Conservation (phyloP, 2,797 vertebrate species). For the Coranthus polyacanthus region DNA sequence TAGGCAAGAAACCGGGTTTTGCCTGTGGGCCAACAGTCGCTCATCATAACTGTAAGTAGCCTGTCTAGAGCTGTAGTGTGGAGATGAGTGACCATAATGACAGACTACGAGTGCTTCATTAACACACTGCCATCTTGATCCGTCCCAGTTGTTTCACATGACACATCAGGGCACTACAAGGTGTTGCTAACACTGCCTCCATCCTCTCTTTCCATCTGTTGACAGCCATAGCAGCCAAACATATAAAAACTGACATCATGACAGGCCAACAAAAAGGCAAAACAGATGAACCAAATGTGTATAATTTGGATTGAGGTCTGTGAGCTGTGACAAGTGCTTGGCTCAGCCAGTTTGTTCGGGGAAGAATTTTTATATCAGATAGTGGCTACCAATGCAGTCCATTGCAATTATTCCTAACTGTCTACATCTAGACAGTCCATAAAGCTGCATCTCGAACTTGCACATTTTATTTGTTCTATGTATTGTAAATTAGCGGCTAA, state of each 20-base stretch:
- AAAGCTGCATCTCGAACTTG: neutral
- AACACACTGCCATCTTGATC: slow-evolving; percentile 62
- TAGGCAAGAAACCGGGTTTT: slow-evolving; percentile 51
- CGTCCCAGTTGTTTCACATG: slow-evolving; percentile 48
- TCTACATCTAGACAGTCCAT: neutral
- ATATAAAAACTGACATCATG: slow-evolving; percentile 45
- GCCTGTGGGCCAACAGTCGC: slow-evolving; percentile 47
- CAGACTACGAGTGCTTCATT: slow-evolving; percentile 55
- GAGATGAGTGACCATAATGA: slow-evolving; percentile 67
- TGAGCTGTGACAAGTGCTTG: slow-evolving; percentile 31
- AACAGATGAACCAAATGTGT: slow-evolving; percentile 45
- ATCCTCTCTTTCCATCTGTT: slow-evolving; percentile 52
- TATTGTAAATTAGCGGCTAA: slow-evolving; percentile 6
- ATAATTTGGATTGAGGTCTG: slow-evolving; percentile 23
- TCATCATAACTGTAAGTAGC: slow-evolving; percentile 46
- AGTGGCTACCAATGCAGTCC: neutral
- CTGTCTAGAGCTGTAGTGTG: slow-evolving; percentile 30
- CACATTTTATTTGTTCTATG: neutral
- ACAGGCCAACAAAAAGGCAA: slow-evolving; percentile 27
- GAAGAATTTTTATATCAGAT: slow-evolving; percentile 27
- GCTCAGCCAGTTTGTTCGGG: slow-evolving; percentile 21
- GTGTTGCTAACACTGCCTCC: slow-evolving; percentile 46
- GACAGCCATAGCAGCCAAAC: slow-evolving; percentile 38
- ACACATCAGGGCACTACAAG: slow-evolving; percentile 51
- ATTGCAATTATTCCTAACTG: slow-evolving; percentile 14